Conservation (phyloP, 2,113 vertebrate genomes). For the Tachuris rubrigastra region DNA sequence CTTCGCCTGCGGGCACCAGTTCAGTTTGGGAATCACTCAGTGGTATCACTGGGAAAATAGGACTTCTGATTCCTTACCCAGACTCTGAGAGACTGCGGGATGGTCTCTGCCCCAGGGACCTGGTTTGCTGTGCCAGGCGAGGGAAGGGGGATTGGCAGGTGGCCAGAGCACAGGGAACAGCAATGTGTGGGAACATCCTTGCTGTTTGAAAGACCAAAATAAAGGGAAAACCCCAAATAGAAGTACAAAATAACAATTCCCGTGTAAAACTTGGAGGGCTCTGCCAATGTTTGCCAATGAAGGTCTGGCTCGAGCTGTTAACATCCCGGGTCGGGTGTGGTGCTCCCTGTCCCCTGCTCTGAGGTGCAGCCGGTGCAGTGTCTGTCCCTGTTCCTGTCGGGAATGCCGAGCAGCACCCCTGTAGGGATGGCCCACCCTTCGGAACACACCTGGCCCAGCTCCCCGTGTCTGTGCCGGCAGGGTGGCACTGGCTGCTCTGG, state of each 20-base stretch:
- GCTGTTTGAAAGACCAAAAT: background rate
- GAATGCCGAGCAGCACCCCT: background rate
- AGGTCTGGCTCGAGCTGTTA: background rate
- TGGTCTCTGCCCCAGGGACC: background rate
- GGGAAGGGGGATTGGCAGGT: accelerated
- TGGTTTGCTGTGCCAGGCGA: accelerated
- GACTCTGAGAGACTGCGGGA: accelerated
- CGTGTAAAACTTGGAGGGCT: accelerated
- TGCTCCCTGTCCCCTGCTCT: background rate
- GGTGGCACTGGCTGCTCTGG: background rate
- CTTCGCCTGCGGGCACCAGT: accelerated
- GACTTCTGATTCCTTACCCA: accelerated
- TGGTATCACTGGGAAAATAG: background rate
- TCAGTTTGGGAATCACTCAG: background rate
- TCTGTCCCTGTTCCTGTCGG: background rate
- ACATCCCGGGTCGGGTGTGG: accelerated
- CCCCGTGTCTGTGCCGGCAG: background rate
- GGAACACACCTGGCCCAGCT: background rate
- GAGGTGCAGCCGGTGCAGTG: background rate
- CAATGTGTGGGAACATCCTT: accelerated
- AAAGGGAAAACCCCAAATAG: background rate
- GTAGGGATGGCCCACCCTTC: background rate
- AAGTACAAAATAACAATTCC: background rate
- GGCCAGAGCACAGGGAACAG: background rate
- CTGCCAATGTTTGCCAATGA: accelerated